These are phyloP conservation scores for Astropecten irregularis DNA, from an alignment of 53 echinoderm and acorn worm genomes.

Conservation along the genomic window DNA sequence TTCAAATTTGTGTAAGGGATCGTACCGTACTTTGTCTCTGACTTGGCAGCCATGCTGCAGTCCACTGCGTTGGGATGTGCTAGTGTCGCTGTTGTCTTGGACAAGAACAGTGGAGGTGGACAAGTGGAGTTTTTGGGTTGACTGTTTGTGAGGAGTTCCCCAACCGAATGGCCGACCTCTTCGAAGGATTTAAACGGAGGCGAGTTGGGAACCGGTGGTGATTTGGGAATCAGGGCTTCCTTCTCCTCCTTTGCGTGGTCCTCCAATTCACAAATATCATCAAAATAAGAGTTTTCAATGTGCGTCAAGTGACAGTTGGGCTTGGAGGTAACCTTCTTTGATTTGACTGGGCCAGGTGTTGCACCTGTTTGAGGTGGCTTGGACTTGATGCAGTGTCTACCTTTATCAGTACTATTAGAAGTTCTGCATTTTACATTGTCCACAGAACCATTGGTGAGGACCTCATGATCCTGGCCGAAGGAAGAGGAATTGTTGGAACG, in stretches of 20 bases:
- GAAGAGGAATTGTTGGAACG: background rate
- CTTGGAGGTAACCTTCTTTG: background rate
- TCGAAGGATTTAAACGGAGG: constrained; percentile 33
- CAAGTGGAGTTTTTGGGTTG: constrained; percentile 19
- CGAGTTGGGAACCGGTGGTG: background rate
- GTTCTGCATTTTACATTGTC: constrained; percentile 4
- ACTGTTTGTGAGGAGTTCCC: constrained; percentile 23
- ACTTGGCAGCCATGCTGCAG: constrained; percentile 21
- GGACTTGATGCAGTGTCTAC: constrained; percentile 29
- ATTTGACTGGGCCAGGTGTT: background rate
- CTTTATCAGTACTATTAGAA: constrained; percentile 1
- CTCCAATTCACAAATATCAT: background rate
- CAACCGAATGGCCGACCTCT: constrained; percentile 23
- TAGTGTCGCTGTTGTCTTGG: constrained; percentile 5
- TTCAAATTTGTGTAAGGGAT: background rate
- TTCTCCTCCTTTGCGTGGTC: constrained; percentile 21
- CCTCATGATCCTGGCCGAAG: background rate
- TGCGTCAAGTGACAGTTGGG: background rate
- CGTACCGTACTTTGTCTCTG: constrained; percentile 13
- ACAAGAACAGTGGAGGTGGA: constrained; percentile 26
- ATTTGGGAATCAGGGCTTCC: constrained; percentile 33
- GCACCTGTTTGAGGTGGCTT: constrained; percentile 38
- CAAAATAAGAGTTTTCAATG: background rate
- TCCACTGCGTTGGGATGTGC: constrained; percentile 1
- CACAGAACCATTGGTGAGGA: constrained; percentile 13